Base-by-base conservation (phyloP, 1,140 invertebrate species). In the Eupristina koningsbergeri region DNA sequence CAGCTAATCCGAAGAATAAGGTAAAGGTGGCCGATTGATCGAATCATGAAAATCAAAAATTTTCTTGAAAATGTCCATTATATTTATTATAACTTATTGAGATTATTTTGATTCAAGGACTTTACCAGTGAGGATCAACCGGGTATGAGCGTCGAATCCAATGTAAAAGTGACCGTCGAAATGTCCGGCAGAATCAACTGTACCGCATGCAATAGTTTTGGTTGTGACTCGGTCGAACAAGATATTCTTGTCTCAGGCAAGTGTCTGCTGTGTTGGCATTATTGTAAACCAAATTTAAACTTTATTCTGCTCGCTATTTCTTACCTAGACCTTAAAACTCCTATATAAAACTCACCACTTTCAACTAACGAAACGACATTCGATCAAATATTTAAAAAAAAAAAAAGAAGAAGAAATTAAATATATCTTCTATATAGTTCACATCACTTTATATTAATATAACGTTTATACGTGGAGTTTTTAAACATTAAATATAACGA, bases 191-290 rank as follows among this genome's bases (percentile, higher is more conserved):
- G 58, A 58, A 61, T 91, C 26, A 90, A 79, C 19, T 90, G 90
- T 47, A 84, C 58, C 0, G 86, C 89, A 3, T 90, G 90, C 26
- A 91, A 91, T 58, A 8, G 9, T 0, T 58, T 84, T 41, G 89
- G 86, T 3, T 90, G 89, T 73, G 89, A 89, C 47, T 81, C 69
- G 19, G 79, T 64, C 0, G 86, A 69, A 0, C 86, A 87, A 17
- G 84, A 80, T n/a, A 75, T 91, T 71, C 85, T 89, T 7, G 87
- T 91, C 26, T 88, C 88, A 9, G 87, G 91, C 91, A 87, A 87
- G 84, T 69, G 53, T n/a, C n/a, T n/a, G n/a, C n/a, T n/a, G n/a
- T n/a, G 29, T 75, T 29, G 64, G 22, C 77, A 81, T 84, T 87
- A 26, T 85, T 67, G 36, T 22, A 67, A 67, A 31, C 36, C 31